Evolutionary conservation across 2,113 vertebrate genomes (phyloP).

Genomic region (Condylura cristata): DNA sequence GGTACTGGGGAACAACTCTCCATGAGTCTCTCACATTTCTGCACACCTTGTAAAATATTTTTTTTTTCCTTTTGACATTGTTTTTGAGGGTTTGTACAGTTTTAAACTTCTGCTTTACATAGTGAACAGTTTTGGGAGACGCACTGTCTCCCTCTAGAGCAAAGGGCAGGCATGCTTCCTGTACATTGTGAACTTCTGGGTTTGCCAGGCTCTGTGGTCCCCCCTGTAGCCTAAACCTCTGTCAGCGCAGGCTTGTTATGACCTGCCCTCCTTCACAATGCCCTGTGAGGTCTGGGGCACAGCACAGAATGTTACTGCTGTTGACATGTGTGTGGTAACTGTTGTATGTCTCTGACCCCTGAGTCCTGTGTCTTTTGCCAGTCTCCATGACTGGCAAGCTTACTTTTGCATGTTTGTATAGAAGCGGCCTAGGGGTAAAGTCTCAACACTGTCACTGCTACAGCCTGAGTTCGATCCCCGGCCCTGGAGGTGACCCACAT

Average conservation of each 20-base stretch:
- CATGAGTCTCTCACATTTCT: not conserved
- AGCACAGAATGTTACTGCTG: not conserved
- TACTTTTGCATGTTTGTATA: not conserved
- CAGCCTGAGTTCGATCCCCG: too few relatives aligned
- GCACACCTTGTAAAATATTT: not conserved
- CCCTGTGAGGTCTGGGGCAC: not conserved
- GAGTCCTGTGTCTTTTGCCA: not conserved
- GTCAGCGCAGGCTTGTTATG: not conserved
- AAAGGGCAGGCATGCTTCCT: not conserved
- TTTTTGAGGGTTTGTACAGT: not conserved
- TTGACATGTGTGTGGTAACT: not conserved
- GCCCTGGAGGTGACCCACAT: too few relatives aligned
- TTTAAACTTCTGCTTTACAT: not conserved
- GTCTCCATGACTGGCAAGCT: not conserved
- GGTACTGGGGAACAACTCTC: not conserved
- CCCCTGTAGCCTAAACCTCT: not conserved
- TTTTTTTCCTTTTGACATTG: not conserved
- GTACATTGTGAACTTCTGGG: not conserved
- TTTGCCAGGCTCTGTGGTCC: not conserved
- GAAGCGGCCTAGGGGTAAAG: not conserved
- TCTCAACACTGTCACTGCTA: too few relatives aligned
- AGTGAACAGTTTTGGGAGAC: not conserved
- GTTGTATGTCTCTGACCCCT: not conserved
- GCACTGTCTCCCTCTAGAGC: not conserved
- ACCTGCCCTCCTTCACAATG: not conserved